Base-by-base conservation (phyloP, 1,140 invertebrate genomes). In the Ruditapes philippinarum region DNA sequence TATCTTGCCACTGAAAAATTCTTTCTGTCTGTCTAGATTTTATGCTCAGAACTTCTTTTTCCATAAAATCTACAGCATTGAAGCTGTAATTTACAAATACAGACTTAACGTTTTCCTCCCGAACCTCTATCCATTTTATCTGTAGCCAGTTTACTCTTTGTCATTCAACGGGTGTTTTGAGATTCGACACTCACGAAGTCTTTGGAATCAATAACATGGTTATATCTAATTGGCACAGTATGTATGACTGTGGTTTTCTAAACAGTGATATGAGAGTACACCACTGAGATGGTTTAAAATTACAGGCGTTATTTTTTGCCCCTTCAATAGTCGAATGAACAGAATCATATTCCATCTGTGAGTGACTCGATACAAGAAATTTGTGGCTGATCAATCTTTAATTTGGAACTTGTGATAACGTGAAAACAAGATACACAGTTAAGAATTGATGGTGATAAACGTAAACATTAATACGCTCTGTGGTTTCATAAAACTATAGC, bases 11-110 rank as follows among this genome's bases (percentile, higher is more conserved):
- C 38, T 57, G 57, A 25, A 7, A 33, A 14, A 81, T 60, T 62
- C 49, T 62, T 33, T 19, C 54, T 33, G 33, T 81, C n/a, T 62
- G 57, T 60, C 79, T 62, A 22, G 79, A 60, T n/a, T n/a, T n/a
- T 81, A 51, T 81, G 12, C 38, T 81, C 79, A 60, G 9, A 17
- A 60, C 79, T 7, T 81, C 31, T 49, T 60, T 81, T 33, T 45
- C 74, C 14, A 45, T 9, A 25, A 45, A 78, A n/a, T 25, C 22
- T 65, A 76, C 25, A 22, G 38, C 33, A 17, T 78, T n/a, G 81
- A 85, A 83, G 40, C n/a, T 57, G 57, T 84, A 84, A 25, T 89
- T 89, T 11, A 89, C 70, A 80, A 81, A 85, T 22, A 82, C n/a
- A 12, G 12, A 22, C 12, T 87, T 73, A 73, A 49, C 73, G 22